Conservation (phyloP, 2,113 vertebrate species). For the Hymenochirus boettgeri region DNA sequence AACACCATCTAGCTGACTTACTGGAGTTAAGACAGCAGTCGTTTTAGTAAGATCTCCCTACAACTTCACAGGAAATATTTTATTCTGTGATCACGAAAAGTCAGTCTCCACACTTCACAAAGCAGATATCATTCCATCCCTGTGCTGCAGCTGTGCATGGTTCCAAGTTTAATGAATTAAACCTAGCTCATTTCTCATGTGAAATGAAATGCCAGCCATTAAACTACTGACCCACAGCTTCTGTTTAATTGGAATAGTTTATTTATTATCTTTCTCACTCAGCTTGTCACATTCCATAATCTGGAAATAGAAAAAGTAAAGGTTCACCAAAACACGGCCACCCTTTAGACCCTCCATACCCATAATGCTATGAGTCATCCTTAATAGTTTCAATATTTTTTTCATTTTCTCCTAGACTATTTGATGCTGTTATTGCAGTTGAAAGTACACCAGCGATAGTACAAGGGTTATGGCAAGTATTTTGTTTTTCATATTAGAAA, state of each 20-base stretch:
- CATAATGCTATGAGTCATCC: no score
- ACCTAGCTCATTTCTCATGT: conserved; percentile 13
- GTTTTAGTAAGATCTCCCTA: not conserved
- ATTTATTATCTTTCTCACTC: conserved; percentile 8
- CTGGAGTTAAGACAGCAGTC: no score
- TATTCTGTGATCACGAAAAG: not conserved
- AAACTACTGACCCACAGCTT: conserved; percentile 11
- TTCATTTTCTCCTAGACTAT: no score
- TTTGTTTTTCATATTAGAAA: no score
- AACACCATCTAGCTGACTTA: no score
- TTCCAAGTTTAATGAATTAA: conserved; percentile 7
- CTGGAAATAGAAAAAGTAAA: not conserved
- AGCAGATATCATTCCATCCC: not conserved
- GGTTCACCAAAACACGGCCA: no score
- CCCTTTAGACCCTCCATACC: no score
- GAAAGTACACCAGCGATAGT: no score
- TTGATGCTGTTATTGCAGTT: no score
- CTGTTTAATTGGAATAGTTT: conserved; percentile 27
- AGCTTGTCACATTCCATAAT: not conserved
- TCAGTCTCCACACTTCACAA: not conserved
- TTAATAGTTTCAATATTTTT: no score
- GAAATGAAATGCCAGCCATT: not conserved
- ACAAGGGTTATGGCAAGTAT: no score
- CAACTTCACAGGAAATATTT: not conserved
- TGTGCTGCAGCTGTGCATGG: not conserved